Evolutionary conservation across 2,888 invertebrate species (phyloP), one percentile per base, ranked within the genome.

Genomic region (Luperina nickerlii): DNA sequence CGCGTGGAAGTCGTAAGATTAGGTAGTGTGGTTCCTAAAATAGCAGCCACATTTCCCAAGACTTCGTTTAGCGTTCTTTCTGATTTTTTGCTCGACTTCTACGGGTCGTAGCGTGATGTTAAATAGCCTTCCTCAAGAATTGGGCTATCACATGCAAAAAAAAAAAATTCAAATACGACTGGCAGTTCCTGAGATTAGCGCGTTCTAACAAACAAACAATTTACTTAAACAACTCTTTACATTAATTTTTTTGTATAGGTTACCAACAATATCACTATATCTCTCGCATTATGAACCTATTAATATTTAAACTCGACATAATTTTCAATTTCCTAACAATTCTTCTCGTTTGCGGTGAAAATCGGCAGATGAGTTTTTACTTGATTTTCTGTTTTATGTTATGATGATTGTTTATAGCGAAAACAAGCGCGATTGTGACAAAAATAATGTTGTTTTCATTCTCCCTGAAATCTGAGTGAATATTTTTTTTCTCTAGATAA

Each of bases 351-450:
- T 89, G 90, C 74, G 92, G 91, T 88, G 75, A 57, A 83, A 78
- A 79, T 79, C 84, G 85, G 87, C 86, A 90, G 91, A 91, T 90
- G 86, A 87, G 81, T 85, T 85, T 82, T 82, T 82, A 67, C 57
- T 84, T 79, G 63, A 67, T 69, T 9, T 77, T 81, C 82, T 78
- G 80, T 66, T 81, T 86, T 76, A 88, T 81, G 67, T 82, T 84
- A 79, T 79, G 71, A 82, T 79, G 66, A 76, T 79, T 76, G 70
- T 88, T 81, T 85, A 86, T 81, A 65, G 68, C 42, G 1, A 57
- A 78, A 85, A 32, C 82, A 71, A 74, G 71, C 48, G 68, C 72
- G 38, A 65, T 74, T 69, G 68, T 74, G 78, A 71, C 80, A 77
- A 77, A 74, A 79, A 75, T 45, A 60, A 86, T 79, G 63, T 76